Conservation (phyloP, 2,113 vertebrate species). For the Phalacrocorax aristotelis region DNA sequence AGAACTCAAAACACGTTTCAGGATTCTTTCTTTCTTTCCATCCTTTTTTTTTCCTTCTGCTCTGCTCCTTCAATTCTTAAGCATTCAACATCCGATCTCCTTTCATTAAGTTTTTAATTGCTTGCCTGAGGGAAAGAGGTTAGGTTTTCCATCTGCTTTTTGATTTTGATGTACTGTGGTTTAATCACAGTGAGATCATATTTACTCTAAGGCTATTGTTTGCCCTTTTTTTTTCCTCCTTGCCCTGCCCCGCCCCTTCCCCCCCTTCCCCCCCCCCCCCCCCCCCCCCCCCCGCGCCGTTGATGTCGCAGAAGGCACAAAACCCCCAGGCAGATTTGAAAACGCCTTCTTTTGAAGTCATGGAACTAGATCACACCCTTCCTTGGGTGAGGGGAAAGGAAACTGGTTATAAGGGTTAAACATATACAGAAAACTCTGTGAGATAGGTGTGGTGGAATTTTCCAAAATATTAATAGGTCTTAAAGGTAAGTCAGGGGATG, state of each 20-base stretch:
- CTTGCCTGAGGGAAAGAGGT: constrained; percentile 71
- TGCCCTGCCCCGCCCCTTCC: too few relatives aligned
- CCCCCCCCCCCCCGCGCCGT: background rate
- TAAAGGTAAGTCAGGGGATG: background rate
- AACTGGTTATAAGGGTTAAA: background rate
- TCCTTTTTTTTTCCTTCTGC: background rate
- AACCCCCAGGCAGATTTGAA: constrained; percentile 22
- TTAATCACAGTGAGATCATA: constrained; percentile 79
- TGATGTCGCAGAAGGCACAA: constrained; percentile 31
- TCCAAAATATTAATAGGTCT: constrained; percentile 19
- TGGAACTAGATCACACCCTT: constrained; percentile 52
- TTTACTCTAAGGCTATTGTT: constrained; percentile 64
- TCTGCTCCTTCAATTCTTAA: constrained; percentile 40
- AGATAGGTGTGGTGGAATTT: constrained; percentile 53
- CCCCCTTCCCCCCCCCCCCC: background rate
- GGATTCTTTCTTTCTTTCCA: constrained; percentile 25
- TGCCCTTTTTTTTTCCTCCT: background rate
- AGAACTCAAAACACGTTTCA: background rate
- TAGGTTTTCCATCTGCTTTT: constrained; percentile 72
- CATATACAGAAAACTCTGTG: background rate
- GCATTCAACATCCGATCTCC: constrained; percentile 25
- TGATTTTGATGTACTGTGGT: constrained; percentile 71
- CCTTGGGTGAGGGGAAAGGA: constrained; percentile 48
- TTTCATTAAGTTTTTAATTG: constrained; percentile 78
- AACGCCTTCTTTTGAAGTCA: constrained; percentile 59